Evolutionary conservation across 2,113 vertebrate genomes (phyloP), one percentile per base, ranked within the genome.

Genomic region (Vireo altiloquus): DNA sequence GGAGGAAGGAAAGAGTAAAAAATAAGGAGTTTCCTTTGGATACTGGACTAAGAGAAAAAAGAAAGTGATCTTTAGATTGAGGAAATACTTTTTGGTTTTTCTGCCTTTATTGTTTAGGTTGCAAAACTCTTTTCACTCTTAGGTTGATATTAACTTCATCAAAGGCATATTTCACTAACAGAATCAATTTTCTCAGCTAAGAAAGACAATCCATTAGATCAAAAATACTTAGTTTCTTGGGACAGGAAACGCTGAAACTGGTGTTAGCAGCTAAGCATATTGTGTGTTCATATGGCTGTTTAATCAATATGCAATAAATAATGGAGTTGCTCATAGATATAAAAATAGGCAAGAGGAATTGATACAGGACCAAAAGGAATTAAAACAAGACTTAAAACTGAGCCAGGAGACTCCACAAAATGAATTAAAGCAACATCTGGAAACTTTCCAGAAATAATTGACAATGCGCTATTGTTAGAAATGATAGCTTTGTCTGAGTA

Each of bases 221-320:
- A 90, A 72, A 95, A 94, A 66, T 47, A 63, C 24, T 76, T 59
- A 27, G 37, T 80, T 96, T 97, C 82, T 82, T 86, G 50, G 49
- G 90, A 94, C 23, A 90, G 79, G 76, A 96, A 93, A 33, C 1
- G 0, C 66, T 92, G 92, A 92, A 86, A 70, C 79, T 87, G 72
- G 13, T 89, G 39, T 63, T 90, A 94, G 60, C 52, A 86, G 4
- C 1, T 2, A 83, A 92, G 79, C 52, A 77, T 87, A 93, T 74
- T 89, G 39, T 56, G 40, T 85, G 57, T 79, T 90, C 90, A 35
- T 72, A 57, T 18, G 89, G 75, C 84, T 61, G 65, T 77, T 0
- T 1, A 95, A 95, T 95, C 95, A 90, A 96, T 95, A 93, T 74
- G 47, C 60, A 94, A 93, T 97, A 95, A 96, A 95, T 97, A 96